These are phyloP conservation scores for Sebastes elongatus DNA, from an alignment of 2,797 vertebrate species.

Conservation along the genomic window DNA sequence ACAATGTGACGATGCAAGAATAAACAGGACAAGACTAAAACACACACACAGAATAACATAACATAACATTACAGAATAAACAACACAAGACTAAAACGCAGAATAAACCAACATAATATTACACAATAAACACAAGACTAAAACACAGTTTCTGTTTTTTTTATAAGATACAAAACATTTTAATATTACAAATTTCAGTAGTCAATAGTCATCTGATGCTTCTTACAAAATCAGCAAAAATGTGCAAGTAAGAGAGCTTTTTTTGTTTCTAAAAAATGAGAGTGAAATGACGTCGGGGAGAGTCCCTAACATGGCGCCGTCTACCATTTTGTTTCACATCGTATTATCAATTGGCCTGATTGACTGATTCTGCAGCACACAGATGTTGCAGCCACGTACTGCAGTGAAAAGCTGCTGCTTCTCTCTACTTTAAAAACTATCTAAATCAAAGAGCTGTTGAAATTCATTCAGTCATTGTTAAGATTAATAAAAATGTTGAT, in stretches of 20 bases:
- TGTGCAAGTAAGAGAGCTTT: background rate
- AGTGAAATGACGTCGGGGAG: background rate
- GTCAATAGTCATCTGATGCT: background rate
- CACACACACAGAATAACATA: too few relatives aligned
- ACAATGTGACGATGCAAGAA: too few relatives aligned
- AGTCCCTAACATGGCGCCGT: slow-evolving; percentile 52
- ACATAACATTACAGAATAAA: too few relatives aligned
- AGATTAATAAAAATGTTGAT: background rate
- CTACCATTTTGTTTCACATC: slow-evolving; percentile 68
- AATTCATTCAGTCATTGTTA: background rate
- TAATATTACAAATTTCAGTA: background rate
- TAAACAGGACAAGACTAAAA: too few relatives aligned
- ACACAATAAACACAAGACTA: too few relatives aligned
- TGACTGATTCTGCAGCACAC: slow-evolving; percentile 25
- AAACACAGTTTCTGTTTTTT: background rate
- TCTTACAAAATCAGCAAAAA: background rate
- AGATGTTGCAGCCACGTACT: slow-evolving; percentile 9
- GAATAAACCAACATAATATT: too few relatives aligned
- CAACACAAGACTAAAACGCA: too few relatives aligned
- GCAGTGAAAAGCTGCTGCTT: background rate
- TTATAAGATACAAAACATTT: background rate
- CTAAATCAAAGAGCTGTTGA: background rate
- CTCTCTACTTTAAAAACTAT: background rate
- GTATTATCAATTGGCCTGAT: slow-evolving; percentile 45
- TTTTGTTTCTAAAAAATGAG: background rate